phyloP scores from a whole-genome alignment of 2,888 invertebrate genomes.

The Clunio marinus region DNA sequence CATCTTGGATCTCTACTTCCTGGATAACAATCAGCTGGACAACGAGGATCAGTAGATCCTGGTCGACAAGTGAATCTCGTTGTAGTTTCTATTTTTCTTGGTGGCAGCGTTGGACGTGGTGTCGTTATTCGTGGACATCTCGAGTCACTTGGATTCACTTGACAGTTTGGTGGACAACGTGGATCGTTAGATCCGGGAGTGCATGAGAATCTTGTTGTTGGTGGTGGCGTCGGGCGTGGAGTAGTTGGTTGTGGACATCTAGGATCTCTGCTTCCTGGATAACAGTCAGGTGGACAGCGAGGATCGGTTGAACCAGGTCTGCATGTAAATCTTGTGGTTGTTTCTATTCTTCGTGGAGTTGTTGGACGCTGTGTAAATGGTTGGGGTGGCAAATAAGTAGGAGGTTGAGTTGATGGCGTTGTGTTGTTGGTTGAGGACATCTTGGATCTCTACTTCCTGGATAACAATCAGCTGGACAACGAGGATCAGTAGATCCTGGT shows the following conservation, averaged over 20 bases:
- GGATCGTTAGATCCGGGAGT: constrained; percentile 49
- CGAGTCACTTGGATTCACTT: constrained; percentile 24
- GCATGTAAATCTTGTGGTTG: neutral
- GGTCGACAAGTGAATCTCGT: constrained; percentile 45
- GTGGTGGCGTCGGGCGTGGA: constrained; percentile 11
- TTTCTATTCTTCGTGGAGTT: constrained; percentile 4
- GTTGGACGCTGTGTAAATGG: constrained; percentile 16
- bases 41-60: constrained; percentile 47
- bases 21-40: constrained; percentile 48
- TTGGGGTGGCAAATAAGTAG: constrained; percentile 3
- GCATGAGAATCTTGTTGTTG: constrained; percentile 41
- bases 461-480: constrained; percentile 49
- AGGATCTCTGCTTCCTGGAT: constrained; percentile 46
- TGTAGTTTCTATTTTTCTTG: constrained; percentile 39
- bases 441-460: constrained; percentile 52
- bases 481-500: constrained; percentile 46
- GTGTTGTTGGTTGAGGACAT: constrained; percentile 46
- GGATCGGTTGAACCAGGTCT: constrained; percentile 15
- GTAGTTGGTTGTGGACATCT: constrained; percentile 43
- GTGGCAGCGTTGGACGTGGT: constrained; percentile 45
- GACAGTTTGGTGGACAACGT: constrained; percentile 43
- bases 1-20: constrained; percentile 49
- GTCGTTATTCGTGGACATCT: constrained; percentile 45
- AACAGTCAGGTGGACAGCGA: constrained; percentile 43
- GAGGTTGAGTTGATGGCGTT: constrained; percentile 37